A percentile compares a stretch with the other conserved stretches of the same genome.
Evolutionary conservation across 2,888 invertebrate species (phyloP).

Genomic region (Crossocerus cetratus): DNA sequence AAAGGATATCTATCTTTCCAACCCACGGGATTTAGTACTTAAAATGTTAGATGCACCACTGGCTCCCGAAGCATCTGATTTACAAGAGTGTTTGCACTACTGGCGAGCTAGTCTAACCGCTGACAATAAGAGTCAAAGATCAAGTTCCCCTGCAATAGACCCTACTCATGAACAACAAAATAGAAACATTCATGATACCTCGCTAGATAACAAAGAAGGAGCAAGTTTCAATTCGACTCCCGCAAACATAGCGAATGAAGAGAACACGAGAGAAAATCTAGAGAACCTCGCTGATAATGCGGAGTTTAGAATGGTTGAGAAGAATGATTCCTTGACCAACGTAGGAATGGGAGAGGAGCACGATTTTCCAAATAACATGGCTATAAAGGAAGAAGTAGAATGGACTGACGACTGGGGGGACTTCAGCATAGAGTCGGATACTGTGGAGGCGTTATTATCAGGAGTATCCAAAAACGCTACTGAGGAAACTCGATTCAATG

Average conservation of each 20-base stretch:
- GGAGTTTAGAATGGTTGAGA: no score
- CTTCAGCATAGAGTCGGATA: slow-evolving; percentile 61
- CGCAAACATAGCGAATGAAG: neutral
- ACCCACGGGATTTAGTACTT: slow-evolving; percentile 66
- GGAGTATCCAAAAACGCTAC: slow-evolving; percentile 42
- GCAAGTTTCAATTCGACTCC: neutral
- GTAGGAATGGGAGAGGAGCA: no score
- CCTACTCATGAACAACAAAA: neutral
- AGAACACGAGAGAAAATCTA: neutral
- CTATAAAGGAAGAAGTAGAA: slow-evolving; percentile 32
- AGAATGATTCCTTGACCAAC: no score
- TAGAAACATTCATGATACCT: slow-evolving; percentile 2
- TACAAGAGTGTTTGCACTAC: slow-evolving; percentile 49
- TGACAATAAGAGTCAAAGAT: slow-evolving; percentile 4
- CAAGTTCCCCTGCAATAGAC: no score
- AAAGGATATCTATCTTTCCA: slow-evolving; percentile 59
- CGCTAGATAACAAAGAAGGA: neutral
- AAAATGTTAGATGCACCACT: slow-evolving; percentile 46
- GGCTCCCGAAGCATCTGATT: slow-evolving; percentile 37
- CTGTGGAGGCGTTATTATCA: neutral
- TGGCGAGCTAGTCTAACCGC: slow-evolving; percentile 47
- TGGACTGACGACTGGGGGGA: slow-evolving; percentile 71
- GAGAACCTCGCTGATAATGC: no score
- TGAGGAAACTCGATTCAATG: slow-evolving; percentile 63
- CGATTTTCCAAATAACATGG: no score